Base-by-base conservation (phyloP, 1,140 invertebrate species). In the Heliconius hermathena region DNA sequence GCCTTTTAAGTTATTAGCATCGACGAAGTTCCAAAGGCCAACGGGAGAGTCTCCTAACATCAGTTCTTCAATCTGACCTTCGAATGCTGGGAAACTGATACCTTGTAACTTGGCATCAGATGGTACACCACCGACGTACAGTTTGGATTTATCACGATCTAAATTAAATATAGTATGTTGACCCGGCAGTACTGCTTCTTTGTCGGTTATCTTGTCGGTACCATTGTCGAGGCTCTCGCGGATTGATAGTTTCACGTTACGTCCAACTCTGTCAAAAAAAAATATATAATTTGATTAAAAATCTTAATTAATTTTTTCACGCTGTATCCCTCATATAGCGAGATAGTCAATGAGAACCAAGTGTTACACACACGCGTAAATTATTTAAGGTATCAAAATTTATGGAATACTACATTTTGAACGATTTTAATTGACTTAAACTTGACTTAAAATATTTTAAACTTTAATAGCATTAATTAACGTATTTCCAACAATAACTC, bases 11-110 rank as follows among this genome's bases (percentile, higher is more conserved):
- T 98, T 98, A 54, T 97, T 97, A 54, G 97, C 96, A 36, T 96
- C 97, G 66, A 97, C 96, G 87, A 99, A 99, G 94, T 99, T 99
- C 99, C 99, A 99, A 20, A 99, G 95, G 0, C 99, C 99, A 20
- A 99, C 96, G 5, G 97, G 97, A 18, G 96, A 97, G 46, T 98
- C 98, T 22, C 98, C 98, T 82, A 99, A 97, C 73, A 97, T 96
- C 0, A 99, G 91, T 74, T 98, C 98, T 89, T 99, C 99, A 80
- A 99, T 97, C 84, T 97, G 96, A 5, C 99, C 99, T 72, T 97
- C 96, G 90, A 99, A 99, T 0, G 96, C 97, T 5, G 96, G 96
- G 71, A 96, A 96, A 11, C 95, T 96, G 4, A 99, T 95, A 5
- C 96, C 91, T 78, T 97, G 97, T 3, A 97, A 95, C 71, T 96